Conservation (phyloP, 2,888 invertebrate genomes). For the Opisthograptis luteolata region DNA sequence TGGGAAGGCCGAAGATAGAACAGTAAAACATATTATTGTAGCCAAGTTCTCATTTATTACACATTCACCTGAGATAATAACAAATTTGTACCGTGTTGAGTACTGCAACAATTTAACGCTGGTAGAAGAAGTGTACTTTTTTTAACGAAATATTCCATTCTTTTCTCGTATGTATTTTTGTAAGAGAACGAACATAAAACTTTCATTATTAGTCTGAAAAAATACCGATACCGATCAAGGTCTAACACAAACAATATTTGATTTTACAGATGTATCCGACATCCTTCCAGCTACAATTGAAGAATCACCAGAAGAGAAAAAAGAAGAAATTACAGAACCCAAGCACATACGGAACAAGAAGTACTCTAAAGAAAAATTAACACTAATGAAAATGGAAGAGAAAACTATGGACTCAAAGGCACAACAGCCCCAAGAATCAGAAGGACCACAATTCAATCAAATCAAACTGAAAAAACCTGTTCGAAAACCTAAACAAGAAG, state of each 20-base stretch:
- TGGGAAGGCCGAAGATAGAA: no score
- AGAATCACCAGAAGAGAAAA: constrained; percentile 8
- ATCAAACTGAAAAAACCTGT: constrained; percentile 87
- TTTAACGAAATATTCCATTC: no score
- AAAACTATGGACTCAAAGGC: constrained; percentile 83
- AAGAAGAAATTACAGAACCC: constrained; percentile 3
- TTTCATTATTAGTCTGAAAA: no score
- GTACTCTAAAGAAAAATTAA: constrained; percentile 53
- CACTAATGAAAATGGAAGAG: constrained; percentile 85
- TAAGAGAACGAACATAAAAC: no score
- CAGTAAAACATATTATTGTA: no score
- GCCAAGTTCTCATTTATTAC: no score
- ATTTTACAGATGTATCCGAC: constrained; percentile 8
- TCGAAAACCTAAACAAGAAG: constrained; percentile 75
- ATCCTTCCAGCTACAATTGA: not conserved
- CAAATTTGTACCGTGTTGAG: no score
- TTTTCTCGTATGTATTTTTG: no score
- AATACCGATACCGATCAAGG: not conserved
- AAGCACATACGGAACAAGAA: constrained; percentile 22
- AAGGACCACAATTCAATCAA: constrained; percentile 86
- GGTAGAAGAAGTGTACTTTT: no score
- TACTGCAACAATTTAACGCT: no score
- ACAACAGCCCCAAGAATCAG: constrained; percentile 83
- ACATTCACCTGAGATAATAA: no score
- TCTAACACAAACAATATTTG: constrained; percentile 32